phyloP scores from a whole-genome alignment of 1,140 invertebrate species.

The Wasmannia auropunctata region DNA sequence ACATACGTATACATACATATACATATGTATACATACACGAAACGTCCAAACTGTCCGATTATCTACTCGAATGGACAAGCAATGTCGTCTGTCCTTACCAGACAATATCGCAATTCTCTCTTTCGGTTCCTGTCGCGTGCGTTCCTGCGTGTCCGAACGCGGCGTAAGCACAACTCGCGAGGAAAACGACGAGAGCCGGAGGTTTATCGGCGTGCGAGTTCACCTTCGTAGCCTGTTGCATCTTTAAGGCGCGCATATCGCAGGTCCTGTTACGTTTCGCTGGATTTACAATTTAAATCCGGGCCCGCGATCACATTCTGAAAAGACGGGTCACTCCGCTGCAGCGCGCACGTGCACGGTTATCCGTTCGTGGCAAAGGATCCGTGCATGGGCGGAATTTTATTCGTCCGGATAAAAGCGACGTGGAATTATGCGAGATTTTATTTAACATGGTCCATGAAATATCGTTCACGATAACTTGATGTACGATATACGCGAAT shows the following conservation, averaged over 20 bases:
- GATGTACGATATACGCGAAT: background rate
- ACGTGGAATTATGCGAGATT: slow-evolving; percentile 39
- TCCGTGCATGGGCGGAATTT: slow-evolving; percentile 36
- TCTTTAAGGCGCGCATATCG: slow-evolving; percentile 19
- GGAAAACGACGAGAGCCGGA: background rate
- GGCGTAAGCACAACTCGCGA: slow-evolving; percentile 13
- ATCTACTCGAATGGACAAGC: slow-evolving; percentile 67
- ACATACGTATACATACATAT: background rate
- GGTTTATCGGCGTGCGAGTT: slow-evolving; percentile 41
- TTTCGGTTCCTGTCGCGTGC: background rate
- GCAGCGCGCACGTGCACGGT: background rate
- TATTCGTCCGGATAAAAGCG: slow-evolving; percentile 22
- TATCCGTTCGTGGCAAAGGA: background rate
- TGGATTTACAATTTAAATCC: slow-evolving; percentile 69
- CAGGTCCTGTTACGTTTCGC: slow-evolving; percentile 45
- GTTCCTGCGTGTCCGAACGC: slow-evolving; percentile 16
- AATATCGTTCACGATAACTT: background rate
- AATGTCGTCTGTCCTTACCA: slow-evolving; percentile 59
- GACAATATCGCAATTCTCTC: slow-evolving; percentile 73
- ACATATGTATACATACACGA: slow-evolving; percentile 10
- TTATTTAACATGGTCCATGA: slow-evolving; percentile 1
- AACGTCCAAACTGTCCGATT: slow-evolving; percentile 70
- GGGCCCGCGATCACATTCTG: slow-evolving; percentile 10
- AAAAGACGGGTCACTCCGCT: slow-evolving; percentile 22
- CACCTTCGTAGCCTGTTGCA: slow-evolving; percentile 67